Evolutionary conservation across 2,888 invertebrate species (phyloP).

Genomic region (Drosophila trichaetosa): DNA sequence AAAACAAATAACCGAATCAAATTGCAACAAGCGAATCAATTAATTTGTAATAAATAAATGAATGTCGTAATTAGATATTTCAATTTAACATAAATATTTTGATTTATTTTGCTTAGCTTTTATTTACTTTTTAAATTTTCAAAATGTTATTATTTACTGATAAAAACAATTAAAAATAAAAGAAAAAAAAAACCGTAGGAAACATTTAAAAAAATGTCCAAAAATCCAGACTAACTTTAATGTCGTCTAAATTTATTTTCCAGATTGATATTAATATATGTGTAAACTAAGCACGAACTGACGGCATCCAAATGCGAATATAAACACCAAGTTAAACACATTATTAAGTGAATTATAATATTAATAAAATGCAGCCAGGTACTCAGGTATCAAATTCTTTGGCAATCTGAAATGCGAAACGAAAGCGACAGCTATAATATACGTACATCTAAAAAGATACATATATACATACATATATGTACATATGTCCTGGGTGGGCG

Average conservation of each 20-base stretch:
- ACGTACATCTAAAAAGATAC: slow-evolving; percentile 5
- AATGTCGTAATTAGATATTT: neutral
- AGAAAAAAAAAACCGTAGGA: neutral
- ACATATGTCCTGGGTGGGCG: slow-evolving; percentile 8
- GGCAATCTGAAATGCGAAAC: slow-evolving; percentile 36
- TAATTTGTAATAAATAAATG: neutral
- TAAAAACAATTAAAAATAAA: too few relatives aligned
- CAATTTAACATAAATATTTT: neutral
- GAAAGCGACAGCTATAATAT: slow-evolving; percentile 23
- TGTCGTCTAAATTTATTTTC: neutral
- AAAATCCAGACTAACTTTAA: neutral
- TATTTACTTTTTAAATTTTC: neutral
- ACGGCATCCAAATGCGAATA: neutral
- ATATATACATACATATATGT: neutral
- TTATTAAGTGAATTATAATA: slow-evolving; percentile 23
- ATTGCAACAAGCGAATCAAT: neutral
- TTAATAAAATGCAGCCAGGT: slow-evolving; percentile 27
- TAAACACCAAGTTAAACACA: neutral
- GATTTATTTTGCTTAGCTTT: neutral
- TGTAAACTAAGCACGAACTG: neutral
- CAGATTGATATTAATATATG: neutral
- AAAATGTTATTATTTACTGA: neutral
- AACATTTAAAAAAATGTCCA: neutral
- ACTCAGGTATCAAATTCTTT: slow-evolving; percentile 23
- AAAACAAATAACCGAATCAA: neutral